A percentile compares a stretch with the other conserved stretches of the same genome.
phyloP scores from a whole-genome alignment of 1,140 invertebrate genomes.

The Drusus annulatus region DNA sequence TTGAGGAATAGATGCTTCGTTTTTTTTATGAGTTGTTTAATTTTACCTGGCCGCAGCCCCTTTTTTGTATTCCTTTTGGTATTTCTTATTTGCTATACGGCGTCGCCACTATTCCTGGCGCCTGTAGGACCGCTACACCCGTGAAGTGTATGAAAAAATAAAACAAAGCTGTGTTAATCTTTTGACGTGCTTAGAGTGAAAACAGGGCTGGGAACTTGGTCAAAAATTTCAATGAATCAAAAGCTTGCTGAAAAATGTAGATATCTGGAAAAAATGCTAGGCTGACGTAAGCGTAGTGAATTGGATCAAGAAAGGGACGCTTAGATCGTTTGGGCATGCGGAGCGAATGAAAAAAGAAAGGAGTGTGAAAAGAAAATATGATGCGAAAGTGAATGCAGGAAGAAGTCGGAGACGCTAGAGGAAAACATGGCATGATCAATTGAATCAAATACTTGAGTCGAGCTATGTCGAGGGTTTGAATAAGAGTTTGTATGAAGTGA shows the following conservation, averaged over 20 bases:
- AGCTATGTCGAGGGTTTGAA: too few species aligned
- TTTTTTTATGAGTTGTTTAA: not conserved
- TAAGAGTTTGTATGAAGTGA: too few species aligned
- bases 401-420: too few species aligned
- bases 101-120: slow-evolving; percentile 33
- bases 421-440: too few species aligned
- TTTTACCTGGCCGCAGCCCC: not conserved
- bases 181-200: slow-evolving; percentile 17
- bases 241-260: not conserved
- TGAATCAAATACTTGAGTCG: too few species aligned
- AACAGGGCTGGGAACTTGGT: slow-evolving; percentile 7
- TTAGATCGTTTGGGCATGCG: too few species aligned
- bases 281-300: too few species aligned
- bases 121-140: not conserved
- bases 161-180: slow-evolving; percentile 30
- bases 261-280: too few species aligned
- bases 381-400: too few species aligned
- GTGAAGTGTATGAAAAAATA: not conserved
- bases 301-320: too few species aligned
- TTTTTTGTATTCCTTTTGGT: not conserved
- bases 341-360: too few species aligned
- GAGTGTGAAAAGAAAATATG: too few species aligned
- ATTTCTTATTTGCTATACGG: not conserved
- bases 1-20: not conserved
- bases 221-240: not conserved